These are phyloP conservation scores for Smittia sp. DNA, from an alignment of 2,888 invertebrate genomes.

Conservation along the genomic window DNA sequence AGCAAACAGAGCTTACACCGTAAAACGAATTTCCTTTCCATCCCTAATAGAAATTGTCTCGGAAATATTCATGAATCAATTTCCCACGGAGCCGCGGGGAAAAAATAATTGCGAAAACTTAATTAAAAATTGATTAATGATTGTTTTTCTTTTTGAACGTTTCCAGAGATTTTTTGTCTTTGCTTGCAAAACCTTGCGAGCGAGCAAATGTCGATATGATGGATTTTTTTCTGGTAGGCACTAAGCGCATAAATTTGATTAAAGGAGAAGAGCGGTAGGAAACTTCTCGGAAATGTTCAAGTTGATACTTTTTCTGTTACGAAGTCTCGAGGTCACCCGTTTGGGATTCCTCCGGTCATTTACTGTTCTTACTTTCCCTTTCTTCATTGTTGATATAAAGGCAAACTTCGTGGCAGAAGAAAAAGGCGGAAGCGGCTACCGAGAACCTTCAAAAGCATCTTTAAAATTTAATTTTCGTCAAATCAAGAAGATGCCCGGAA, in stretches of 20 bases:
- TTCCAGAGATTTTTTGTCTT: not conserved
- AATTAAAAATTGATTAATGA: constrained; percentile 32
- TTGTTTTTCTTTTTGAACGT: not conserved
- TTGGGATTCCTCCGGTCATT: not conserved
- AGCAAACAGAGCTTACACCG: not conserved
- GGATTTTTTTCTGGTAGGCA: too few species aligned
- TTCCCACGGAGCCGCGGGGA: not conserved
- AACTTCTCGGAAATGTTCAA: not conserved
- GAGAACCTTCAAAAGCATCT: not conserved
- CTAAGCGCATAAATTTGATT: not conserved
- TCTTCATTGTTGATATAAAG: not conserved
- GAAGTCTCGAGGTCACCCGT: not conserved
- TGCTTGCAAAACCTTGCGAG: not conserved
- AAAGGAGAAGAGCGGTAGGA: not conserved
- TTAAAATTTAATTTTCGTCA: not conserved
- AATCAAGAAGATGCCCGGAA: not conserved
- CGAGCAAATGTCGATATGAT: too few species aligned
- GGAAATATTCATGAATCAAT: not conserved
- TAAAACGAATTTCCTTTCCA: not conserved
- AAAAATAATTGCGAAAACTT: constrained; percentile 15
- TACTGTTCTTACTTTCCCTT: not conserved
- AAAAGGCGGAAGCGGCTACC: not conserved
- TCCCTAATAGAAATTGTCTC: not conserved
- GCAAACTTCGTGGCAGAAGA: not conserved
- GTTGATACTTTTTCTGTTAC: not conserved